Base-by-base conservation (phyloP, 2,797 vertebrate species). In the Poecilia picta region DNA sequence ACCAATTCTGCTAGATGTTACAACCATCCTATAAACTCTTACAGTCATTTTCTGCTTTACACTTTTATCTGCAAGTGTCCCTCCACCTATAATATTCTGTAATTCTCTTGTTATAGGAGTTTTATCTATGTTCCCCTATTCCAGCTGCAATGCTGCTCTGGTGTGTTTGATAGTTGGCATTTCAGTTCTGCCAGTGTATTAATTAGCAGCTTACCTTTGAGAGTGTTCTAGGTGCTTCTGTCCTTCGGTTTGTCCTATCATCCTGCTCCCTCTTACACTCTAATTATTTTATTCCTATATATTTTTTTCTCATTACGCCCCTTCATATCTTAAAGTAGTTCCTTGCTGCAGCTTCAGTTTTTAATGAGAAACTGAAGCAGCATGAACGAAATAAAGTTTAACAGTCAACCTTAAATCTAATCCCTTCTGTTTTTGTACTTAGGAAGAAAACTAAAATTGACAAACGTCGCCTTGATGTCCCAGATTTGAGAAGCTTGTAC, bases 131-230 rank as follows among this genome's bases (percentile, higher is more conserved):
- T 75, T 83, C 76, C 78, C 73, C 28, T 87, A 78, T 74, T 85
- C 68, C 62, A 75, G 80, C 78, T 85, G 62, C 31, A 20, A 10
- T 64, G 16, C 62, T 64, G 33, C 62, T 8, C 33, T 64, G 74
- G 71, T n/a, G 15, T 87, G 70, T 72, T 79, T 28, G 23, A 68
- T 83, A 75, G 90, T 89, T 88, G 89, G 87, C 78, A 57, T 90
- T 83, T 91, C 18, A 13, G 81, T 87, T 86, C 81, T 64, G 71
- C 89, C 78, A 84, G 78, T 91, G 91, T 88, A 92, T 91, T 92
- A 94, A 94, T 95, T 93, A 92, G 83, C 78, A 78, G 71, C 86
- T 82, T 89, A 89, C 89, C 84, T 87, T 76, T 81, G 85, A 90
- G 81, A 90, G 73, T 76, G 72, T 79, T 79, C 75, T 55, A 49